Conservation (phyloP, 2,888 invertebrate genomes). For the Cinara cedri region DNA sequence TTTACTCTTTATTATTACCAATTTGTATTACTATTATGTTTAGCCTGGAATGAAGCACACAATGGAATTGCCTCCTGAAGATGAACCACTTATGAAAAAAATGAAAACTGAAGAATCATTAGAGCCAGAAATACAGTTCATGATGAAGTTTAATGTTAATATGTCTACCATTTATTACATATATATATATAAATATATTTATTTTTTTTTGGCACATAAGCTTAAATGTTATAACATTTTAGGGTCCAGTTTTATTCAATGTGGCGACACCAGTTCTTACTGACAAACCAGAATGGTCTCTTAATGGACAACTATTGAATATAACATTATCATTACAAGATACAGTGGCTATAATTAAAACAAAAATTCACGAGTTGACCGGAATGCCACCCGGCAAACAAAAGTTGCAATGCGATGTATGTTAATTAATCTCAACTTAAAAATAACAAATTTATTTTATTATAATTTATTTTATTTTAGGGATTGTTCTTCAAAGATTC, state of each 20-base stretch:
- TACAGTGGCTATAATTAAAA: conserved; percentile 84
- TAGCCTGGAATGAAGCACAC: conserved; percentile 60
- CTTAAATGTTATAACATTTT: conserved; percentile 60
- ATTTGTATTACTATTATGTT: conserved; percentile 18
- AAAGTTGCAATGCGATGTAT: conserved; percentile 90
- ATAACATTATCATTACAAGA: conserved; percentile 80
- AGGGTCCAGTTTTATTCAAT: conserved; percentile 80
- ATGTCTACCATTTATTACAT: neutral
- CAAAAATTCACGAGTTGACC: conserved; percentile 81
- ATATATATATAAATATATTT: neutral
- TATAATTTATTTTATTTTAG: conserved; percentile 65
- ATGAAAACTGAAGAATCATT: conserved; percentile 90
- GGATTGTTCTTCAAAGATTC: conserved; percentile 98
- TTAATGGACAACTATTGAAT: conserved; percentile 86
- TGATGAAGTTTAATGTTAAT: conserved; percentile 65
- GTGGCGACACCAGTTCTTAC: conserved; percentile 82
- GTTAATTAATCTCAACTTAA: conserved; percentile 58
- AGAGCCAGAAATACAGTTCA: conserved; percentile 85
- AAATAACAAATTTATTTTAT: neutral
- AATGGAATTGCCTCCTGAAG: conserved; percentile 66
- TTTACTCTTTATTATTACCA: neutral
- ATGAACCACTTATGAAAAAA: conserved; percentile 87
- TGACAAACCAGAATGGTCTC: conserved; percentile 93
- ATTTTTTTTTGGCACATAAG: conserved; percentile 58
- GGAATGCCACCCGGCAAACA: conserved; percentile 97